Evolutionary conservation across 2,888 invertebrate species (phyloP).

Genomic region (Nomada goodeniana): DNA sequence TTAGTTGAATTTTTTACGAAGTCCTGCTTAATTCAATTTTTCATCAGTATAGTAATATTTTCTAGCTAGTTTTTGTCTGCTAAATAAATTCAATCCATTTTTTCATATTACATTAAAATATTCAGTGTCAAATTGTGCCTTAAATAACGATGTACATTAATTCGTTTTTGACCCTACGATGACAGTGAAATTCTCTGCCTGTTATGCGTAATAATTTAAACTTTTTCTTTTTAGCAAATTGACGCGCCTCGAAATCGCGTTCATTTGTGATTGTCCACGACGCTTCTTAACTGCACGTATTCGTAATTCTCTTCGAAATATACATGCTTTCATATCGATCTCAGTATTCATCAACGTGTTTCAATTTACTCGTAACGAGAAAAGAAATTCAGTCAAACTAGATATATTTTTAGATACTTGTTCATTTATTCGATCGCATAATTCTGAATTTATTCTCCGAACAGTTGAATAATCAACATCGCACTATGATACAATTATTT

Average conservation of each 20-base stretch:
- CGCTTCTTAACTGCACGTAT: conserved; percentile 21
- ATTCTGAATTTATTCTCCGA: background rate
- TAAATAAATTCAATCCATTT: background rate
- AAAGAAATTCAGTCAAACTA: background rate
- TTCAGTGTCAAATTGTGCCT: background rate
- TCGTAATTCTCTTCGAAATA: background rate
- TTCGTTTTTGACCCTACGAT: conserved; percentile 56
- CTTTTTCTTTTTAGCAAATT: conserved; percentile 15
- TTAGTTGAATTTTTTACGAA: conserved; percentile 65
- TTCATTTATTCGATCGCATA: background rate
- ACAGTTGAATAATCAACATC: background rate
- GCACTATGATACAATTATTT: background rate
- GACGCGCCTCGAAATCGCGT: background rate
- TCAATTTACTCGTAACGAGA: background rate
- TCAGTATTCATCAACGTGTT: background rate
- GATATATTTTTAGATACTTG: conserved; percentile 50
- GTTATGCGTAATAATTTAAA: conserved; percentile 63
- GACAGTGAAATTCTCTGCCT: conserved; percentile 71
- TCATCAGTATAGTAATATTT: background rate
- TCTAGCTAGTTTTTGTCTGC: background rate
- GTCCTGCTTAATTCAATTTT: conserved; percentile 59
- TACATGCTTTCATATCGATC: background rate
- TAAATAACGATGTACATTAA: conserved; percentile 48
- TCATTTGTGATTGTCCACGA: conserved; percentile 7
- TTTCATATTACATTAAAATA: background rate